Evolutionary conservation across 2,113 vertebrate genomes (phyloP), one percentile per base, ranked within the genome.

Genomic region (Puntigrus tetrazona): DNA sequence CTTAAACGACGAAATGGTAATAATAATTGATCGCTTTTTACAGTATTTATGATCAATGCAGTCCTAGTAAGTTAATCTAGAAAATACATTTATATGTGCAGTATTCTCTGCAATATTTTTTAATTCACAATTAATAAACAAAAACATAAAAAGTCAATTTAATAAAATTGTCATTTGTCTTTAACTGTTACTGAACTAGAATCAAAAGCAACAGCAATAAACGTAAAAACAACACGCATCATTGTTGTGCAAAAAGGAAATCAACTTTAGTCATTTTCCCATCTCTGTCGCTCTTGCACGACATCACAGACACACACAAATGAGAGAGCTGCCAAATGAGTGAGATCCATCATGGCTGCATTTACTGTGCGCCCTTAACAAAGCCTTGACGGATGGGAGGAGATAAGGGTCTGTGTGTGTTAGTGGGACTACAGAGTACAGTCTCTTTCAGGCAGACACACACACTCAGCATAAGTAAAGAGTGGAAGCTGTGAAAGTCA

Each of bases 291-390:
- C 75, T 85, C 85, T 86, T 14, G 45, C 86, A 84, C 69, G 61
- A 27, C 63, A 85, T 83, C 79, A 83, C 81, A 83, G 89, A 86
- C 88, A 85, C 89, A 88, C 87, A 87, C 31, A 80, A 78, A 94
- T 91, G 89, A 91, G 91, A 92, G 91, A 82, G 88, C 88, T 86
- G 88, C 88, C 90, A 92, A 94, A 92, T 94, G 88, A 94, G 93
- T 89, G 90, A 92, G 90, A 94, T 94, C 93, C 91, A 94, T 94
- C 93, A 94, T 90, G 89, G 31, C 75, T 91, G 92, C 92, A 91
- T 94, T 92, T 89, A 86, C 90, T 83, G 81, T n/a, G n/a, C n/a
- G 92, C 87, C 88, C 67, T 90, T 73, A 92, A 93, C 92, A 91
- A 92, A 90, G 87, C 75, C 76, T 87, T 92, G 92, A 94, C 85